Conservation (phyloP, 2,888 invertebrate species). For the Sinopyrophorus schimmeli region DNA sequence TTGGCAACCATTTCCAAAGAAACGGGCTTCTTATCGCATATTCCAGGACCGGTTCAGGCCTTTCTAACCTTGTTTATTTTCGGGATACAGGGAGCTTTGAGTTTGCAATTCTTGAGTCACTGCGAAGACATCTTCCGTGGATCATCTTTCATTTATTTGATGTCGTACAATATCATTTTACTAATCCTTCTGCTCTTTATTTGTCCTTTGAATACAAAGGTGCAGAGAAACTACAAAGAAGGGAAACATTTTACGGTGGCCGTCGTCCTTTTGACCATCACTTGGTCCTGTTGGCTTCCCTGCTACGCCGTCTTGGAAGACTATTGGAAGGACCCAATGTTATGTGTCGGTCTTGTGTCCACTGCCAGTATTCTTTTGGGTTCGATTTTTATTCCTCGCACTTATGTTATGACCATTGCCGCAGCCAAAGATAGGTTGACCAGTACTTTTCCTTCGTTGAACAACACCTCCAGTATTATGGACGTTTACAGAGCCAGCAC, state of each 20-base stretch:
- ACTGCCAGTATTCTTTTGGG: conserved; percentile 66
- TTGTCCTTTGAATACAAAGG: conserved; percentile 64
- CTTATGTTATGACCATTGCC: conserved; percentile 68
- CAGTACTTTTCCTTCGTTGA: conserved; percentile 58
- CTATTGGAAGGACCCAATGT: conserved; percentile 61
- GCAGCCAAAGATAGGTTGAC: conserved; percentile 64
- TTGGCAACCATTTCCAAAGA: conserved; percentile 68
- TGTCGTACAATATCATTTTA: conserved; percentile 67
- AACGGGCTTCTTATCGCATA: conserved; percentile 69
- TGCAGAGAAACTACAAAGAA: conserved; percentile 70
- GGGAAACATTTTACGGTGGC: conserved; percentile 63
- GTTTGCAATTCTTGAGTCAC: conserved; percentile 55
- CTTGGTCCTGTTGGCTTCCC: conserved; percentile 66
- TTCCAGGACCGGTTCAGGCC: conserved; percentile 70
- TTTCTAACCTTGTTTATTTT: conserved; percentile 67
- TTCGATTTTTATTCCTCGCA: conserved; percentile 69
- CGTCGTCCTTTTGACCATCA: conserved; percentile 58
- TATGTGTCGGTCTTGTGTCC: conserved; percentile 64
- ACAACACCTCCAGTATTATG: conserved; percentile 53
- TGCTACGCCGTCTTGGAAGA: conserved; percentile 59
- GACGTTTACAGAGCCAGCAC: conserved; percentile 53
- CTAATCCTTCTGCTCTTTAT: conserved; percentile 61
- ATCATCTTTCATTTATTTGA: conserved; percentile 54
- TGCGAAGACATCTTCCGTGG: conserved; percentile 58
- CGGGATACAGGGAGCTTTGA: conserved; percentile 63